Base-by-base conservation (phyloP, 2,888 invertebrate species). In the Eupelmus urozonus region DNA sequence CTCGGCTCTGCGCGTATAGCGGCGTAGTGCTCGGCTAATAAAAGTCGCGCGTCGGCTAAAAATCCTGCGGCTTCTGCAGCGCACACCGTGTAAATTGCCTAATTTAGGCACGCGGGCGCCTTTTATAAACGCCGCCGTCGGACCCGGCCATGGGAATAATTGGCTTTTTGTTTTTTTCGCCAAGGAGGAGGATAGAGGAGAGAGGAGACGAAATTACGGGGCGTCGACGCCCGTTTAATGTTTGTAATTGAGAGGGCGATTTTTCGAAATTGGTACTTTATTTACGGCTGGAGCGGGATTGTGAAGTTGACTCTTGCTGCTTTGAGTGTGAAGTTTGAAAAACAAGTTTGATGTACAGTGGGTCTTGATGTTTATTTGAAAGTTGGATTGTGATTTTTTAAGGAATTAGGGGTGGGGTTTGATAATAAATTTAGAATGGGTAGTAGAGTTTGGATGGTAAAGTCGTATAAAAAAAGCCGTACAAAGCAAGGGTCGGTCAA, bases 31-130 rank as follows among this genome's bases (percentile, higher is more conserved):
- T n/a, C n/a, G n/a, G n/a, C n/a, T n/a, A n/a, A 13, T 13, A 45
- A 45, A 45, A 45, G 16, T 34, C 45, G 9, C 45, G 45, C 4
- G 45, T 7, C 9, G 45, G 2, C 45, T 45, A 7, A 45, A 76
- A 79, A 79, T 80, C 73, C 74, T 71, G 75, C 74, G 78, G 77
- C 79, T 73, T 74, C 78, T 75, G 60, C 71, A 25, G 71, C 57
- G 65, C 40, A 34, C 45, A 45, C 81, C 81, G 83, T 83, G 83
- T 85, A 86, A 86, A 87, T 86, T 86, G 81, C 81, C 86, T 85
- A 85, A 86, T 87, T 87, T 87, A 85, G 84, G 74, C 85, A 79
- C 82, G 80, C 53, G 65, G 69, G 67, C n/a, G n/a, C n/a, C 79
- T 63, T 79, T 79, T 67, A 51, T 62, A 62, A 53, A 59, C 25